Conservation (phyloP, 2,113 vertebrate species). For the Thymallus thymallus region DNA sequence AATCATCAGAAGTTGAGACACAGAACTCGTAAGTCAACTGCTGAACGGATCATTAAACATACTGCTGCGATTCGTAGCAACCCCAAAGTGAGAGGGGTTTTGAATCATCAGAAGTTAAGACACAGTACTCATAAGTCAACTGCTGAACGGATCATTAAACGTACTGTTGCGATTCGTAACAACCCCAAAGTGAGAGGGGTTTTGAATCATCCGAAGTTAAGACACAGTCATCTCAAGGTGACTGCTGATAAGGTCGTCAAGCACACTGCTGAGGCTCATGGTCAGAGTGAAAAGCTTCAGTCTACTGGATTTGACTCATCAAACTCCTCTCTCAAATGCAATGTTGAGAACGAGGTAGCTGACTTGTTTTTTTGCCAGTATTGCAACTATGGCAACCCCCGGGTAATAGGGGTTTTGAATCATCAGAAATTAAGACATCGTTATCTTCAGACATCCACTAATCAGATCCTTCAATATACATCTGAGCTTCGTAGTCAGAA, state of each 20-base stretch:
- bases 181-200: too few species aligned
- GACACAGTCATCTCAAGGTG: too few species aligned
- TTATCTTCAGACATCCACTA: not conserved
- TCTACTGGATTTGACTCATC: not conserved
- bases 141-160: slow-evolving; percentile 63
- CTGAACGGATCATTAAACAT: slow-evolving; percentile 75
- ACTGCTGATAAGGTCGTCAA: slow-evolving; percentile 32
- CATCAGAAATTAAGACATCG: not conserved
- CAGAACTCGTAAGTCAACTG: slow-evolving; percentile 68
- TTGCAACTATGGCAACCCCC: not conserved
- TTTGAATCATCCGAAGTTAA: too few species aligned
- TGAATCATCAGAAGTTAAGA: slow-evolving; percentile 85
- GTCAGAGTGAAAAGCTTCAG: not conserved
- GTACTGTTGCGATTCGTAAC: too few species aligned
- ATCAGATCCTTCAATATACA: not conserved
- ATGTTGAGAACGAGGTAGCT: slow-evolving; percentile 4
- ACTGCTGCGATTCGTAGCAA: slow-evolving; percentile 68
- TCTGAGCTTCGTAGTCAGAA: not conserved
- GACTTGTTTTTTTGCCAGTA: slow-evolving; percentile 42
- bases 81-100: slow-evolving; percentile 79
- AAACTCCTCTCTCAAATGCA: not conserved
- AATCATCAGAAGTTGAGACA: slow-evolving; percentile 88
- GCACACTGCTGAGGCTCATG: slow-evolving; percentile 59
- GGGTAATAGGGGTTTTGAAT: not conserved
- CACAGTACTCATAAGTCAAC: slow-evolving; percentile 75